These are phyloP conservation scores for Drosophila pruinosa DNA, from an alignment of 1,140 invertebrate species.

Conservation along the genomic window DNA sequence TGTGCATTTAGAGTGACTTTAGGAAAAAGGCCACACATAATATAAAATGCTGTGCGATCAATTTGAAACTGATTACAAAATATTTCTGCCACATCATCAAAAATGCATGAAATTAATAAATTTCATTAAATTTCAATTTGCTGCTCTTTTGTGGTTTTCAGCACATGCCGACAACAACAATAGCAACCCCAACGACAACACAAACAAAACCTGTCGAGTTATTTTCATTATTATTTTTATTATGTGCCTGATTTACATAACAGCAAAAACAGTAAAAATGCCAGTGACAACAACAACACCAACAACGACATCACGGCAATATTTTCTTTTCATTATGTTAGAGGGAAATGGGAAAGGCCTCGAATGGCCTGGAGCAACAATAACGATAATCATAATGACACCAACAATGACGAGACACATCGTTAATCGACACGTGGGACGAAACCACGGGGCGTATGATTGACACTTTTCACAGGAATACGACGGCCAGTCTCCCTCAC, in stretches of 20 bases:
- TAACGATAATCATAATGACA: slow-evolving; percentile 40
- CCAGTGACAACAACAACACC: slow-evolving; percentile 44
- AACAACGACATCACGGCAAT: slow-evolving; percentile 23
- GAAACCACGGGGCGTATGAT: slow-evolving; percentile 27
- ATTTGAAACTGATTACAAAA: slow-evolving; percentile 19
- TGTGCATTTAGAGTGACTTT: not conserved
- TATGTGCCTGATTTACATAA: slow-evolving; percentile 35
- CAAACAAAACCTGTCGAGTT: slow-evolving; percentile 35
- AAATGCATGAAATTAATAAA: slow-evolving; percentile 60
- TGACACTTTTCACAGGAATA: slow-evolving; percentile 41
- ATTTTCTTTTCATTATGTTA: slow-evolving; percentile 60
- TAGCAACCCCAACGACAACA: slow-evolving; percentile 17
- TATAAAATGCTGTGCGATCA: slow-evolving; percentile 7
- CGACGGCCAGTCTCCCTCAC: not conserved
- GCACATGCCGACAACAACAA: slow-evolving; percentile 20
- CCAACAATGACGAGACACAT: slow-evolving; percentile 4
- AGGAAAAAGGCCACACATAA: slow-evolving; percentile 1
- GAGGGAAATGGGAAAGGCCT: not conserved
- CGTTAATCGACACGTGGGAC: not conserved
- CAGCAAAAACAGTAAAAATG: slow-evolving; percentile 32
- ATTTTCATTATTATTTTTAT: slow-evolving; percentile 30
- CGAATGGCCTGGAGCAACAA: slow-evolving; percentile 12
- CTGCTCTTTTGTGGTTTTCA: slow-evolving; percentile 37
- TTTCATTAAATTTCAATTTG: slow-evolving; percentile 63
- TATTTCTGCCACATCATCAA: slow-evolving; percentile 55